These are phyloP conservation scores for Corynorhinus townsendii DNA, from an alignment of 2,113 vertebrate species.

Conservation along the genomic window DNA sequence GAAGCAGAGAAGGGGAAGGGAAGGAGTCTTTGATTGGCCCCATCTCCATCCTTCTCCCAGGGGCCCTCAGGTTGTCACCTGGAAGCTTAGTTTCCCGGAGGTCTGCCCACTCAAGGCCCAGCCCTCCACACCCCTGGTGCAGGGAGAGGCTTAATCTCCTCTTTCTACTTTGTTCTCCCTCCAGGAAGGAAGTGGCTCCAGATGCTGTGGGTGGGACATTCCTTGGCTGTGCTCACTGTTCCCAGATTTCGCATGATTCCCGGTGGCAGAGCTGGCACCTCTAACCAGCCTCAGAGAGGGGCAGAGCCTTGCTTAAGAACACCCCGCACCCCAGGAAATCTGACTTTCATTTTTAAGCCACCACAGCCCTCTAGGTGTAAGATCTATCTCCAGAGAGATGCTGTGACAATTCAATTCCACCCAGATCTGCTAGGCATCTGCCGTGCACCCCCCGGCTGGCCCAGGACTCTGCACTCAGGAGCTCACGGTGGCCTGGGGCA, in stretches of 20 bases:
- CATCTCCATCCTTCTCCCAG: neutral
- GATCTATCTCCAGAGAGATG: neutral
- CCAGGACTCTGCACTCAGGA: neutral
- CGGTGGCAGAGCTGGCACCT: conserved; percentile 20
- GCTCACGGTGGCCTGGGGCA: neutral
- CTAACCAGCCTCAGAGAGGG: neutral
- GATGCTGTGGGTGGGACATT: conserved; percentile 34
- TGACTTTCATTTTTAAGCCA: neutral
- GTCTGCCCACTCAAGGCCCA: neutral
- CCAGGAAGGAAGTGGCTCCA: conserved; percentile 59
- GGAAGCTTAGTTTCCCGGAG: neutral
- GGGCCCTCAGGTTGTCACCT: neutral
- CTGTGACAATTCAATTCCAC: neutral
- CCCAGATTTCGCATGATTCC: conserved; percentile 35
- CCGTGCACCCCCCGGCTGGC: fast-evolving
- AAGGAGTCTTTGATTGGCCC: neutral
- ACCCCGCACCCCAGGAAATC: neutral
- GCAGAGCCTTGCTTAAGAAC: neutral
- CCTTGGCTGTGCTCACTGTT: neutral
- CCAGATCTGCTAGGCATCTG: neutral
- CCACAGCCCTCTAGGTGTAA: neutral
- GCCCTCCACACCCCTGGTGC: neutral
- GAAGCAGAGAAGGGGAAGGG: neutral
- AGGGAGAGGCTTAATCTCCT: neutral
- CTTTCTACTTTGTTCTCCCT: conserved; percentile 42